A percentile compares a stretch with the other conserved stretches of the same genome.
phyloP scores from a whole-genome alignment of 53 echinoderm and acorn worm species.

The Hippasteria phrygiana region DNA sequence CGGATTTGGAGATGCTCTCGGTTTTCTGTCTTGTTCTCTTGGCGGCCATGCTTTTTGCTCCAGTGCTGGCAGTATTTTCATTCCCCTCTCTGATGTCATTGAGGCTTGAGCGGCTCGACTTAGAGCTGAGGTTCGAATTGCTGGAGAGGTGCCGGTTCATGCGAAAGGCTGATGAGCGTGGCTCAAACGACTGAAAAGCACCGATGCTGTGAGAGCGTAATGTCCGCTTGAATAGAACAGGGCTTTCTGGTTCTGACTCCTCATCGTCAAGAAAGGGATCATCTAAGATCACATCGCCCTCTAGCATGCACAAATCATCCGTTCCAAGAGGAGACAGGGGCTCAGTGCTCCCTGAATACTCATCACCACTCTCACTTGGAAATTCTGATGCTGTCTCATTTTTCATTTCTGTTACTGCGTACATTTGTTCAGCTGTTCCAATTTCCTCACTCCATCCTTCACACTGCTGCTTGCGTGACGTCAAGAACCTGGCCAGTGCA shows the following conservation, averaged over 20 bases:
- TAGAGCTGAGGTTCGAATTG: slow-evolving; percentile 9
- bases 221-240: slow-evolving; percentile 37
- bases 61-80: background rate
- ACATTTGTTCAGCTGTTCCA: background rate
- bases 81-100: slow-evolving; percentile 43
- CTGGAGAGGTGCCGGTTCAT: slow-evolving; percentile 31
- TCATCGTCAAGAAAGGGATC: slow-evolving; percentile 79
- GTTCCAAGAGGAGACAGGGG: slow-evolving; percentile 47
- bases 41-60: background rate
- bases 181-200: slow-evolving; percentile 67
- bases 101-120: slow-evolving; percentile 32
- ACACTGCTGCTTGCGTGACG: slow-evolving; percentile 24
- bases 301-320: slow-evolving; percentile 41
- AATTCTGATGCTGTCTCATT: background rate
- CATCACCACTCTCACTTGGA: slow-evolving; percentile 40
- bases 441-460: background rate
- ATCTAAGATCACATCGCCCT: slow-evolving; percentile 68
- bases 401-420: background rate
- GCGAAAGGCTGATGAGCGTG: slow-evolving; percentile 79
- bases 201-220: slow-evolving; percentile 80
- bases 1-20: slow-evolving; percentile 28
- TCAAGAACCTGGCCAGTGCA: slow-evolving; percentile 69
- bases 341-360: slow-evolving; percentile 37
- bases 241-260: slow-evolving; percentile 58
- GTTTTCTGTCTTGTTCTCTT: slow-evolving; percentile 24